phyloP scores from a whole-genome alignment of 2,797 vertebrate species.

The Anguilla megastoma region DNA sequence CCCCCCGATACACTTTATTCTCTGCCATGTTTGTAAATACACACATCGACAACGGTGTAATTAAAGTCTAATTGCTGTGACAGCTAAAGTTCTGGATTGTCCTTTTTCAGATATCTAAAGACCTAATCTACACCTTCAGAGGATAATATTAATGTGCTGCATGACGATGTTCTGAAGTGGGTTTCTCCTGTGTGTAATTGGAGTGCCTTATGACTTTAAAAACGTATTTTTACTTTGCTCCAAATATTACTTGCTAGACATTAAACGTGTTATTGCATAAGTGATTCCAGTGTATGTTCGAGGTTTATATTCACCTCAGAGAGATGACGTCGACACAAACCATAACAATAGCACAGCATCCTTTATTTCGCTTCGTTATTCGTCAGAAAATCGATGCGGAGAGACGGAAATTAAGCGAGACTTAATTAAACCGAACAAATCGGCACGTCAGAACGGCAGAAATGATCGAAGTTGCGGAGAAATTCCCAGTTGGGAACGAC shows the following conservation, averaged over 20 bases:
- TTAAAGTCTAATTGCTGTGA: not conserved
- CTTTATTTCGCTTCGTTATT: conserved; percentile 44
- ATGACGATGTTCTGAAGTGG: not conserved
- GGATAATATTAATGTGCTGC: not conserved
- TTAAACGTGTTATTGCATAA: not conserved
- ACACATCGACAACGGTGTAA: not conserved
- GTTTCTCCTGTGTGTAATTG: not conserved
- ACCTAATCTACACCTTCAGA: not conserved
- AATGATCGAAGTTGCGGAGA: not conserved
- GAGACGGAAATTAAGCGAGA: conserved; percentile 31
- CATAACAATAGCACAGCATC: conserved; percentile 33
- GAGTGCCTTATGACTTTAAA: not conserved
- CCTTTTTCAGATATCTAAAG: not conserved
- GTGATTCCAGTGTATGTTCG: not conserved
- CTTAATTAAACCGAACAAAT: not conserved
- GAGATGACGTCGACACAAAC: not conserved
- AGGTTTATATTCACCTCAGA: not conserved
- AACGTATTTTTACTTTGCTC: not conserved
- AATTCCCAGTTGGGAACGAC: not conserved
- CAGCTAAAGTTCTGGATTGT: not conserved
- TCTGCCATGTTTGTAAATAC: not conserved
- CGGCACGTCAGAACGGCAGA: not conserved
- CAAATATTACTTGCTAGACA: not conserved
- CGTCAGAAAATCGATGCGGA: conserved; percentile 26
- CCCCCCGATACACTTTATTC: not conserved